Conservation (phyloP, 2,113 vertebrate species). For the Grantiella picta region DNA sequence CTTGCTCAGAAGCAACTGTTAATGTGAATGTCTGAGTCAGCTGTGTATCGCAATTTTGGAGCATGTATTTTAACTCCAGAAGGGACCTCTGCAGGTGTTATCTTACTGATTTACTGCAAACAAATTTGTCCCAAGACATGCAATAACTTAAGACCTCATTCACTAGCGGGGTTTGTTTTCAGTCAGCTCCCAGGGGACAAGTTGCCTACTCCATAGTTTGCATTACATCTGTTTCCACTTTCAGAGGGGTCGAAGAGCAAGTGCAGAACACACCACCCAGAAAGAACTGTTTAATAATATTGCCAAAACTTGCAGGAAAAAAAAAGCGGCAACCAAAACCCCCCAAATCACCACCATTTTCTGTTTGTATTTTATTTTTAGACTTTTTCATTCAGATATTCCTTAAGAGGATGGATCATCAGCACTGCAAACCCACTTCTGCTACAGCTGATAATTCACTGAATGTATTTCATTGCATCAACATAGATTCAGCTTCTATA, state of each 20-base stretch:
- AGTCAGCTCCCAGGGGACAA: not conserved
- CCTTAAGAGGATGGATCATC: not conserved
- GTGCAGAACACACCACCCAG: not conserved
- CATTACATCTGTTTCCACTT: conserved; percentile 16
- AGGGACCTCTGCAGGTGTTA: not conserved
- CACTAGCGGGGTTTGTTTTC: not conserved
- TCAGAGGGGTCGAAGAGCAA: conserved; percentile 7
- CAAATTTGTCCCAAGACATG: not conserved
- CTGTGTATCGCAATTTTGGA: not conserved
- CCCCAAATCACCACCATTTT: not conserved
- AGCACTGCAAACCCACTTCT: not conserved
- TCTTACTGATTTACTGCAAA: not conserved
- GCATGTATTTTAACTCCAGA: not conserved
- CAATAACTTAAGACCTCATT: not conserved
- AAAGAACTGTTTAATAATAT: not conserved
- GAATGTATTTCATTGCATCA: not conserved
- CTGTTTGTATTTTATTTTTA: not conserved
- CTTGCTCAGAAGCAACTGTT: not conserved
- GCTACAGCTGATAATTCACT: not conserved
- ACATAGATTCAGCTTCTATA: not conserved
- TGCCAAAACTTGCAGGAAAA: not conserved
- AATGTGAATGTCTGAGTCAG: not conserved
- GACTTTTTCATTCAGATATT: not conserved
- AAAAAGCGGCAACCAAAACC: not conserved
- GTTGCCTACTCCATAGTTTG: not conserved